These are phyloP conservation scores for Orius laevigatus DNA, from an alignment of 1,140 invertebrate genomes.

Conservation along the genomic window DNA sequence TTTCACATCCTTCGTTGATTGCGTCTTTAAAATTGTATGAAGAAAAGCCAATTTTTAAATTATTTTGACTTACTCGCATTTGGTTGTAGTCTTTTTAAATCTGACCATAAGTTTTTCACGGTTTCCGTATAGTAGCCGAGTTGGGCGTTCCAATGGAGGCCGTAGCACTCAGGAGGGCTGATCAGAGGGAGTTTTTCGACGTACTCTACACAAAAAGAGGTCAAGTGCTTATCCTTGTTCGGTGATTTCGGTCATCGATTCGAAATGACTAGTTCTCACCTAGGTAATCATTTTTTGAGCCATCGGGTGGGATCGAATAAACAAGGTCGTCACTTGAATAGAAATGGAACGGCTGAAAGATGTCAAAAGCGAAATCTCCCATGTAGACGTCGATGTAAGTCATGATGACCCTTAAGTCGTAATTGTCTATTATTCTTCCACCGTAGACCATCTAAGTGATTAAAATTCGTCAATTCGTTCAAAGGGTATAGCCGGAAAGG, in stretches of 20 bases:
- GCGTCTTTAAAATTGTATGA: too few relatives aligned
- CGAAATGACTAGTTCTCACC: too few relatives aligned
- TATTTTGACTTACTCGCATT: too few relatives aligned
- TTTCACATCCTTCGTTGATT: constrained; percentile 47
- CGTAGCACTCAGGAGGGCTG: constrained; percentile 73
- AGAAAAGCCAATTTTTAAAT: too few relatives aligned
- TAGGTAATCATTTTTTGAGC: constrained; percentile 51
- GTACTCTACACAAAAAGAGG: too few relatives aligned
- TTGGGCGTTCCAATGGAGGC: constrained; percentile 81
- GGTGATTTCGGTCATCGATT: too few relatives aligned
- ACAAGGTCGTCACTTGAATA: constrained; percentile 56
- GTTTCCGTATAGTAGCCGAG: constrained; percentile 55
- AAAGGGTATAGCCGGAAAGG: too few relatives aligned
- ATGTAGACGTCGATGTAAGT: constrained; percentile 88
- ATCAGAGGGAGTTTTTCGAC: constrained; percentile 55
- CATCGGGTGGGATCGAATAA: constrained; percentile 57
- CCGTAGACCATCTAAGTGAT: constrained; percentile 96
- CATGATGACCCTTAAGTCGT: constrained; percentile 64
- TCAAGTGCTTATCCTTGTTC: too few relatives aligned
- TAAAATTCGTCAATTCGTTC: too few relatives aligned
- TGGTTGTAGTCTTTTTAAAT: constrained; percentile 72
- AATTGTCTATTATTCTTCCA: constrained; percentile 78
- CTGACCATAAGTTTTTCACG: constrained; percentile 63
- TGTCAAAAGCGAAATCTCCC: constrained; percentile 81
- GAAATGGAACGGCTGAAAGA: constrained; percentile 78